A percentile compares a stretch with the other conserved stretches of the same genome.
phyloP scores from a whole-genome alignment of 2,888 invertebrate species.

The Agrotis exclamationis region DNA sequence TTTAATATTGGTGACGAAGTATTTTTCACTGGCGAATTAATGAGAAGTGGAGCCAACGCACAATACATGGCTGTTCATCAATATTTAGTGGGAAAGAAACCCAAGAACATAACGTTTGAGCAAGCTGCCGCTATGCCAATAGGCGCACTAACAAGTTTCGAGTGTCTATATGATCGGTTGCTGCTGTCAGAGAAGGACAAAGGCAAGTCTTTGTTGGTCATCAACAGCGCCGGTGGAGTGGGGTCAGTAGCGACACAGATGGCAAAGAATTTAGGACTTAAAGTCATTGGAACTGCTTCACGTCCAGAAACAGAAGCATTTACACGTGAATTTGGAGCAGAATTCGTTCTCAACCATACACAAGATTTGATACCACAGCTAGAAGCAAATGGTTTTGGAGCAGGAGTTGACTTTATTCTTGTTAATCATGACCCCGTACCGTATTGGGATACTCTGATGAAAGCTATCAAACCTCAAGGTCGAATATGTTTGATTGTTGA shows the following conservation, averaged over 20 bases:
- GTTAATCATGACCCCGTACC: neutral
- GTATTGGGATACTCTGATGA: slow-evolving; percentile 45
- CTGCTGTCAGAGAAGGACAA: slow-evolving; percentile 81
- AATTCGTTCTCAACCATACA: slow-evolving; percentile 74
- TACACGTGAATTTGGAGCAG: slow-evolving; percentile 77
- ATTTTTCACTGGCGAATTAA: slow-evolving; percentile 81
- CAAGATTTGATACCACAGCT: neutral
- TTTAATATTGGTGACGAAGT: slow-evolving; percentile 85
- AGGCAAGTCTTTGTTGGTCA: slow-evolving; percentile 81
- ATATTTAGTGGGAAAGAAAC: slow-evolving; percentile 79
- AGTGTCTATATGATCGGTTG: slow-evolving; percentile 81
- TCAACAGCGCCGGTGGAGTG: slow-evolving; percentile 87
- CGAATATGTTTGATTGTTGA: slow-evolving; percentile 66
- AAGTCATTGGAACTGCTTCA: slow-evolving; percentile 86
- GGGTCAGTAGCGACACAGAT: slow-evolving; percentile 85
- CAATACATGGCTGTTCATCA: slow-evolving; percentile 83
- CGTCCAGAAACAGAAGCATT: slow-evolving; percentile 79
- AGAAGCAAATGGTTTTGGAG: neutral
- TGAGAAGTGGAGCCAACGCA: slow-evolving; percentile 82
- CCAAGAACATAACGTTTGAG: slow-evolving; percentile 82
- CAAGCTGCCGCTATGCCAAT: slow-evolving; percentile 87
- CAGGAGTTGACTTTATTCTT: neutral
- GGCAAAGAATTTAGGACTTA: slow-evolving; percentile 80
- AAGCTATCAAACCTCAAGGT: slow-evolving; percentile 62
- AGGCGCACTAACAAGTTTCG: slow-evolving; percentile 83